Evolutionary conservation across 53 echinoderm and acorn worm species (phyloP).

Genomic region (Paelopatides confundens): DNA sequence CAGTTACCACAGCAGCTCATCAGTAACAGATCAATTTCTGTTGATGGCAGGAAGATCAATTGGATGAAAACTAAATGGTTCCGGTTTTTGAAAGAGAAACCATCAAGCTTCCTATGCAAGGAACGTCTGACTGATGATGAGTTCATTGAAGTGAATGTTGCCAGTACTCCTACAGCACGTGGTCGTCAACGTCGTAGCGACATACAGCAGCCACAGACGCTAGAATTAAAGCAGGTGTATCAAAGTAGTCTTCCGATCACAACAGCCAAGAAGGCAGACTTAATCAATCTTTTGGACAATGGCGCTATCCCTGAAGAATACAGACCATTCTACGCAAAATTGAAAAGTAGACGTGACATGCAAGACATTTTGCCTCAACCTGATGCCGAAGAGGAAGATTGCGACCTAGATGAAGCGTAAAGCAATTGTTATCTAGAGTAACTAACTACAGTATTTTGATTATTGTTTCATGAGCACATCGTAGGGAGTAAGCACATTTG

Average conservation of each 20-base stretch:
- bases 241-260: not conserved
- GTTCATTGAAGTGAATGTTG: not conserved
- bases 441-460: too few species aligned
- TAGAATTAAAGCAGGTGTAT: not conserved
- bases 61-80: not conserved
- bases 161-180: not conserved
- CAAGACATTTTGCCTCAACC: too few species aligned
- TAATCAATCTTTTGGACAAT: not conserved
- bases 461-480: too few species aligned
- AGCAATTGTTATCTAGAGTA: too few species aligned
- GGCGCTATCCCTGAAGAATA: too few species aligned
- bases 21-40: not conserved
- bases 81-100: not conserved
- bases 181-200: not conserved
- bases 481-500: too few species aligned
- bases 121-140: not conserved
- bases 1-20: not conserved
- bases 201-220: not conserved
- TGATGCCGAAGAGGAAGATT: too few species aligned
- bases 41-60: not conserved
- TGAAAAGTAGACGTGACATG: too few species aligned
- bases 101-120: not conserved
- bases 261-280: conserved; percentile 6
- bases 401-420: too few species aligned
- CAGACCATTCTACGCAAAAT: too few species aligned